These are phyloP conservation scores for Lagopus muta DNA, from an alignment of 2,113 vertebrate species.

Conservation along the genomic window DNA sequence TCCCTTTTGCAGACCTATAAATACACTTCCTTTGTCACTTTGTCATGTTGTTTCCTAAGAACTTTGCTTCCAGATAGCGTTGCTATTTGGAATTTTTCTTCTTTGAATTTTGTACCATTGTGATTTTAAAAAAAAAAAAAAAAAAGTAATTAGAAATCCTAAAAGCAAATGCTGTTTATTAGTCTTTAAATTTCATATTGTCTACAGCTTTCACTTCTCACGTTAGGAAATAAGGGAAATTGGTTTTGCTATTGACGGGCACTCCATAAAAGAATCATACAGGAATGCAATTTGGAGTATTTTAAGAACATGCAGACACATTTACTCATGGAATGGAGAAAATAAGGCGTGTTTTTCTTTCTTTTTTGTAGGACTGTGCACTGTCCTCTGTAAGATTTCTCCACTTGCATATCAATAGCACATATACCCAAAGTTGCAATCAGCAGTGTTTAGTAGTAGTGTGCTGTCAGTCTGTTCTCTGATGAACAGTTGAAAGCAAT, in stretches of 20 bases:
- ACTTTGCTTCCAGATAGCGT: slow-evolving; percentile 23
- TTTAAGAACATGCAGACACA: background rate
- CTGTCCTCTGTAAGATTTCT: background rate
- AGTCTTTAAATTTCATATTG: background rate
- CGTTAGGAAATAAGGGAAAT: background rate
- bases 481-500: background rate
- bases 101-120: background rate
- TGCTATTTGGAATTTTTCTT: background rate
- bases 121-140: background rate
- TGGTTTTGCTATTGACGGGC: background rate
- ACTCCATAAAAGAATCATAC: background rate
- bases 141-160: background rate
- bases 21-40: slow-evolving; percentile 42
- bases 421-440: background rate
- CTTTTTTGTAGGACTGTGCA: background rate
- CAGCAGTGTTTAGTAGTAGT: background rate
- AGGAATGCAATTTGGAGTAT: background rate
- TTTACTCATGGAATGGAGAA: background rate
- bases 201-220: background rate
- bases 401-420: background rate
- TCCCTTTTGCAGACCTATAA: slow-evolving; percentile 26
- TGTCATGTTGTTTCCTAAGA: slow-evolving; percentile 26
- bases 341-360: accelerated
- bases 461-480: background rate
- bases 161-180: background rate